A percentile compares a stretch with the other conserved stretches of the same genome.
Conservation (phyloP, 2,797 vertebrate genomes). For the Eulemur albifrons region DNA sequence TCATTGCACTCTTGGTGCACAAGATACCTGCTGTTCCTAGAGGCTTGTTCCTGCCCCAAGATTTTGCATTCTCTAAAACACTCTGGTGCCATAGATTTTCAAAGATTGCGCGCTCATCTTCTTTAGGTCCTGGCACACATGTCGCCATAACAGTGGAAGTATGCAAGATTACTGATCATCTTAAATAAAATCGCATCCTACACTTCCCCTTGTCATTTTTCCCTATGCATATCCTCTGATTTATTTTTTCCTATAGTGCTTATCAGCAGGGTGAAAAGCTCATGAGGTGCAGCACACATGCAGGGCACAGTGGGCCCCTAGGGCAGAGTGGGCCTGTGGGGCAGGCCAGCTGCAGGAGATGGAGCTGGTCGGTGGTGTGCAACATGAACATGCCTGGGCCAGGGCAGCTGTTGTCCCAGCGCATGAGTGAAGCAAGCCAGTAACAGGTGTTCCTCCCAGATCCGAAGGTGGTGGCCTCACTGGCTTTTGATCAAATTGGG, state of each 20-base stretch:
- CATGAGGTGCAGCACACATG: not conserved
- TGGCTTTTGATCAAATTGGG: not conserved
- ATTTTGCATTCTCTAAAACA: not conserved
- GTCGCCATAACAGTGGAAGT: not conserved
- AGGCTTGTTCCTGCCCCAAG: not conserved
- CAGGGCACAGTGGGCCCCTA: not conserved
- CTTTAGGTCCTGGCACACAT: not conserved
- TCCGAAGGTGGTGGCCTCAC: not conserved
- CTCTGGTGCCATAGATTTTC: not conserved
- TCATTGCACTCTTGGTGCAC: rapidly evolving
- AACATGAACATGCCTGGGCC: no score
- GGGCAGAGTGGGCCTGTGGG: not conserved
- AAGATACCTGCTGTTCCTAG: not conserved
- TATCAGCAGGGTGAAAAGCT: not conserved
- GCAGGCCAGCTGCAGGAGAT: not conserved
- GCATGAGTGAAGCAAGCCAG: not conserved
- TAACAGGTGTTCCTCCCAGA: not conserved
- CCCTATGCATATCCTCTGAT: not conserved
- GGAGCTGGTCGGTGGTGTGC: not conserved
- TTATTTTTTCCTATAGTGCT: not conserved
- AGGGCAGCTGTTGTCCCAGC: not conserved
- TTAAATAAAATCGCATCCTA: not conserved
- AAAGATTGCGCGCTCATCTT: not conserved
- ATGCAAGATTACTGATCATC: not conserved
- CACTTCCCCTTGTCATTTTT: not conserved